These are phyloP conservation scores for Azemiops feae DNA, from an alignment of 2,113 vertebrate genomes.

Conservation along the genomic window DNA sequence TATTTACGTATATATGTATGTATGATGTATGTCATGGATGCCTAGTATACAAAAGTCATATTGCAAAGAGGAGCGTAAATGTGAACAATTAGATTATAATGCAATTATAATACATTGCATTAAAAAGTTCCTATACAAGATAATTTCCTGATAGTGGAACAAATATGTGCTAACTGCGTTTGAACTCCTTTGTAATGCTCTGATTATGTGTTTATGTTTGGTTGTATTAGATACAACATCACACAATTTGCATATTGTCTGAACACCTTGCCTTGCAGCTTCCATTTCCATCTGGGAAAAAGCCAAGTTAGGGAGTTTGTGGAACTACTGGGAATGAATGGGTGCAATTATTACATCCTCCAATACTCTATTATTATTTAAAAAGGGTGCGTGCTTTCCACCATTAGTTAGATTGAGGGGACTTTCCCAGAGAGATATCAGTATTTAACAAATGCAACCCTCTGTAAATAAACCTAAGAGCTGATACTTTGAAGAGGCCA, in stretches of 20 bases:
- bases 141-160: not conserved
- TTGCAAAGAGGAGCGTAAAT: not conserved
- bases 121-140: not conserved
- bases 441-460: not conserved
- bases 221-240: not conserved
- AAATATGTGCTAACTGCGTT: not conserved
- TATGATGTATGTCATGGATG: not conserved
- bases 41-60: not conserved
- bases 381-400: not conserved
- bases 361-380: not conserved
- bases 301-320: not conserved
- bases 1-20: not conserved
- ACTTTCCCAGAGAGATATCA: not conserved
- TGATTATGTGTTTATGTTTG: not conserved
- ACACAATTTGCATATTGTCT: not conserved
- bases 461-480: not conserved
- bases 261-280: not conserved
- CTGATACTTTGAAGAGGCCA: not conserved
- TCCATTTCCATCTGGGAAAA: not conserved
- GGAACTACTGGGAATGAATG: not conserved
- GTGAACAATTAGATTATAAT: not conserved
- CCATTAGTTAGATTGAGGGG: not conserved
- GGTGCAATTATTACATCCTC: not conserved
- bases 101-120: not conserved
- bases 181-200: not conserved